Percentiles rank a stretch among this genome's conserved stretches.
These are phyloP conservation scores for Dascyllus trimaculatus DNA, from an alignment of 2,113 vertebrate genomes.

Conservation along the genomic window DNA sequence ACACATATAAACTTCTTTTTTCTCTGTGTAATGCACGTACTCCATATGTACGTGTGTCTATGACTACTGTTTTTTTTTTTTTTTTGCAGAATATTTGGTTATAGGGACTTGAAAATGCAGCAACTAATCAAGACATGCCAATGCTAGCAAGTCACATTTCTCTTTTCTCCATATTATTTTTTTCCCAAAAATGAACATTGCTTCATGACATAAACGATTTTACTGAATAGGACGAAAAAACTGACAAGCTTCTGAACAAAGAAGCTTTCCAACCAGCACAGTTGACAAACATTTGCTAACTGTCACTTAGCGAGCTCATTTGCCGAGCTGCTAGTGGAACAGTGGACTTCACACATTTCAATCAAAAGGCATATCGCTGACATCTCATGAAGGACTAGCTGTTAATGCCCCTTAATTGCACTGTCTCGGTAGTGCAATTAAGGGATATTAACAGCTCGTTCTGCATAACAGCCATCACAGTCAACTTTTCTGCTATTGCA, in stretches of 20 bases:
- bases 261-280: background rate
- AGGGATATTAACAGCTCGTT: too few species aligned
- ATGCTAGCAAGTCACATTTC: too few species aligned
- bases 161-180: too few species aligned
- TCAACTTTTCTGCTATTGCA: background rate
- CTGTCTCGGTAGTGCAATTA: too few species aligned
- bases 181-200: too few species aligned
- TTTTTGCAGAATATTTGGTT: background rate
- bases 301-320: background rate
- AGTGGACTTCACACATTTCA: background rate
- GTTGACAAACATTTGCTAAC: background rate
- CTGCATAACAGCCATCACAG: background rate
- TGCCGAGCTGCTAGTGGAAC: background rate
- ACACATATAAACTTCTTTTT: background rate
- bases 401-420: too few species aligned
- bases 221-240: too few species aligned
- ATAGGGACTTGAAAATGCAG: too few species aligned
- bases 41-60: background rate
- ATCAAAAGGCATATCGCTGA: too few species aligned
- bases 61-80: background rate
- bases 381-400: too few species aligned
- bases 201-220: too few species aligned
- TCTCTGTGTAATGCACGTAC: conserved; percentile 1
- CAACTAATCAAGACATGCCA: too few species aligned
- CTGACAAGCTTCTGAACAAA: background rate